Conservation (phyloP, 1,140 invertebrate genomes). For the Contarinia nasturtii region DNA sequence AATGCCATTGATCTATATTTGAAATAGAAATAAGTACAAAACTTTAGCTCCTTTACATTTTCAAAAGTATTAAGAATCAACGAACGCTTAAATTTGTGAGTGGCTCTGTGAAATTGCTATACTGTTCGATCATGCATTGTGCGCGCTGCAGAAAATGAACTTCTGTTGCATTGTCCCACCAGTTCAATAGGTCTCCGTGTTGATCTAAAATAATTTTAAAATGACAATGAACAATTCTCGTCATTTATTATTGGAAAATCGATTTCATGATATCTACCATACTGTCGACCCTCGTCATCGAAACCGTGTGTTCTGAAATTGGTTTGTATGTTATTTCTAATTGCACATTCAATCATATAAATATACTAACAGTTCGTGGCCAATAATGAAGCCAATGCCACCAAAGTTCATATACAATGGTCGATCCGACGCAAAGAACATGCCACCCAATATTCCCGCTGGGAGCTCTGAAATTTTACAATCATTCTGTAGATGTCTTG, state of each 20-base stretch:
- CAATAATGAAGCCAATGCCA: conserved; percentile 38
- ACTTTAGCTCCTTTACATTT: too few relatives aligned
- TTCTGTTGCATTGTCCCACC: conserved; percentile 32
- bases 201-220: too few relatives aligned
- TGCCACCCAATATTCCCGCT: conserved; percentile 54
- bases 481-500: not conserved
- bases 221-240: too few relatives aligned
- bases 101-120: conserved; percentile 36
- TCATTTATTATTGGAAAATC: too few relatives aligned
- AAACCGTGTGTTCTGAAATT: conserved; percentile 31
- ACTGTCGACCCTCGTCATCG: conserved; percentile 47
- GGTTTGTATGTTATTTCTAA: conserved; percentile 27
- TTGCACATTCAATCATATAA: too few relatives aligned
- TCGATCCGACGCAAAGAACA: conserved; percentile 45
- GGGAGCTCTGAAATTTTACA: conserved; percentile 39
- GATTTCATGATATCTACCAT: too few relatives aligned
- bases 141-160: conserved; percentile 34
- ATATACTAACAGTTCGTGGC: conserved; percentile 42
- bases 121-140: conserved; percentile 51
- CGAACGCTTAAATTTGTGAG: conserved; percentile 16
- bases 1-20: conserved; percentile 30
- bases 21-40: too few relatives aligned
- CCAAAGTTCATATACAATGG: conserved; percentile 43
- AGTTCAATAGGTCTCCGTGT: conserved; percentile 53
- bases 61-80: too few relatives aligned